phyloP scores from a whole-genome alignment of 2,888 invertebrate genomes.

The Agelastica alni region DNA sequence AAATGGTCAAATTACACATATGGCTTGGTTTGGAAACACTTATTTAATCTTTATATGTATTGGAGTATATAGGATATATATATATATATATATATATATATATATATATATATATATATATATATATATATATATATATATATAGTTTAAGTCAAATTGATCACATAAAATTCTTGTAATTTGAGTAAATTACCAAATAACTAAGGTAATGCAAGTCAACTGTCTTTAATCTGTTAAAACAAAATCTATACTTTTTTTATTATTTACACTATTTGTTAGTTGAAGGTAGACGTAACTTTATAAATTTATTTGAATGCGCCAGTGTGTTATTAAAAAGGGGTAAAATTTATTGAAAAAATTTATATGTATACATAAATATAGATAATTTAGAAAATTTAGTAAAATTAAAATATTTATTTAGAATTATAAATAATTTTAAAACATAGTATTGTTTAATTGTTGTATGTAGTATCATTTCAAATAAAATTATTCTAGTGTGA shows the following conservation, averaged over 20 bases:
- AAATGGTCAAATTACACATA: constrained; percentile 3
- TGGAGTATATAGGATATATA: background rate
- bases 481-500: background rate
- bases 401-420: constrained; percentile 9
- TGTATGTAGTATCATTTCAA: constrained; percentile 3
- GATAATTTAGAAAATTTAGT: background rate
- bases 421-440: constrained; percentile 7
- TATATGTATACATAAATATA: constrained; percentile 2
- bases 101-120: no score
- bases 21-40: constrained; percentile 7
- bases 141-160: constrained; percentile 4
- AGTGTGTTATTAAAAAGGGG: background rate
- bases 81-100: no score
- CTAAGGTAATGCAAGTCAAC: background rate
- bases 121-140: no score
- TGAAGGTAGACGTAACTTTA: background rate
- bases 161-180: constrained; percentile 5
- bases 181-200: background rate
- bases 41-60: constrained; percentile 7
- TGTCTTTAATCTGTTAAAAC: background rate
- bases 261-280: background rate
- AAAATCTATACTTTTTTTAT: background rate
- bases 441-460: constrained; percentile 4
- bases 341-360: constrained; percentile 1
- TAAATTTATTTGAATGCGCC: background rate